Evolutionary conservation across 37 sponge, comb jelly and placozoan species (phyloP), one percentile per base, ranked within the genome.

Genomic region (Ianthella basta): DNA sequence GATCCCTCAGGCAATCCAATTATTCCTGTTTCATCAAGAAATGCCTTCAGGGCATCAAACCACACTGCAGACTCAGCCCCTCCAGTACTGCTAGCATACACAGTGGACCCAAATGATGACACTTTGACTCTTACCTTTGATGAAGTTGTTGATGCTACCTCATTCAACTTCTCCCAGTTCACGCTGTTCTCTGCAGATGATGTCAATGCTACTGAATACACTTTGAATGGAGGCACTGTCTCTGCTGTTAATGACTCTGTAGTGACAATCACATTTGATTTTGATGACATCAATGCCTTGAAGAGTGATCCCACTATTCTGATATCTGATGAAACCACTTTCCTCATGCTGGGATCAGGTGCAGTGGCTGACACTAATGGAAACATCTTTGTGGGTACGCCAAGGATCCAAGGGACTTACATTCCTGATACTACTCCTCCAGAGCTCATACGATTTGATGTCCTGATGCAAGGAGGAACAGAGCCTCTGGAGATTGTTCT

Each of bases 401-500:
- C 60, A 0, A 37, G 74, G 8, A 33, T 8, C 4, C 59, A 55
- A 19, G 41, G 80, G 5, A 16, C 57, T n/a, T 87, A 63, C 59
- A 81, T 61, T 63, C 27, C 36, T 35, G 97, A 96, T 55, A 38
- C 16, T 30, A 93, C 91, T 32, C 23, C 32, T 64, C 97, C 97
- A 65, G 64, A 29, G 10, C 86, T 96, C 34, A 56, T 84, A 0
- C 66, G 84, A 8, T 93, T 96, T 94, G 94, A 96, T 61, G 72
- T 96, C 23, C 40, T 86, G 15, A 96, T 96, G 90, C 54, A 79
- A 25, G 84, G 92, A 82, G 90, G 89, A 14, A 90, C 88, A 18
- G 92, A 92, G 35, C 92, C 94, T 40, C 59, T 91, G 40, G 86
- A 90, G 40, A 81, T 97, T 59, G 34, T 92, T 37, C 69, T 97